Evolutionary conservation across 2,113 vertebrate genomes (phyloP).

Genomic region (Bujurquina vittata): DNA sequence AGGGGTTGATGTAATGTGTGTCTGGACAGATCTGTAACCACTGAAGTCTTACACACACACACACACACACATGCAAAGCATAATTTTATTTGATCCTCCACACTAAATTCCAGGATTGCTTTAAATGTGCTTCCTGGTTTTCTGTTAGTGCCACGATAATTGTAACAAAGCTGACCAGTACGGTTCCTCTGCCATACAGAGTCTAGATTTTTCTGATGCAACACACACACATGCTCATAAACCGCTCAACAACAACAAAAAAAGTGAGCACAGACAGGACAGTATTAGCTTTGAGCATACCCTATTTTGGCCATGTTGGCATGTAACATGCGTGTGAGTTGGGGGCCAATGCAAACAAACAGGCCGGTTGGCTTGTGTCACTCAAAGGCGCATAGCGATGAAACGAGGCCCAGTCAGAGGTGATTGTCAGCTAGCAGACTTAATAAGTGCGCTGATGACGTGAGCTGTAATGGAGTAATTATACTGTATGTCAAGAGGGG

Average conservation of each 20-base stretch:
- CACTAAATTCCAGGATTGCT: neutral
- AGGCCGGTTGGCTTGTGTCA: conserved; percentile 72
- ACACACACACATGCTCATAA: conserved; percentile 49
- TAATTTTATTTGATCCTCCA: neutral
- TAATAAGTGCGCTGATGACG: conserved; percentile 63
- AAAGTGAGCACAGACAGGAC: conserved; percentile 60
- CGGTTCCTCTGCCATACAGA: neutral
- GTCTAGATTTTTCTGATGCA: conserved; percentile 40
- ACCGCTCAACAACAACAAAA: conserved; percentile 1
- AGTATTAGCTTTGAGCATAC: conserved; percentile 68
- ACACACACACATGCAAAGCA: neutral
- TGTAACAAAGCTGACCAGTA: neutral
- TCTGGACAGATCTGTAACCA: neutral
- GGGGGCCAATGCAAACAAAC: conserved; percentile 73
- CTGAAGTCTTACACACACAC: neutral
- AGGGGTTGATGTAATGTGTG: neutral
- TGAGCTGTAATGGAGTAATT: conserved; percentile 63
- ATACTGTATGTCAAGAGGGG: conserved; percentile 38
- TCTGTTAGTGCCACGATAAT: neutral
- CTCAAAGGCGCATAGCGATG: conserved; percentile 69
- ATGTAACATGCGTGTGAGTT: conserved; percentile 57
- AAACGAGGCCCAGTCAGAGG: conserved; percentile 71
- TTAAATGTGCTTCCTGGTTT: neutral
- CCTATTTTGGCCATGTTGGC: conserved; percentile 76
- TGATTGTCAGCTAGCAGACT: conserved; percentile 66